Conservation (phyloP, 2,888 invertebrate genomes). For the Tridacna crocea region DNA sequence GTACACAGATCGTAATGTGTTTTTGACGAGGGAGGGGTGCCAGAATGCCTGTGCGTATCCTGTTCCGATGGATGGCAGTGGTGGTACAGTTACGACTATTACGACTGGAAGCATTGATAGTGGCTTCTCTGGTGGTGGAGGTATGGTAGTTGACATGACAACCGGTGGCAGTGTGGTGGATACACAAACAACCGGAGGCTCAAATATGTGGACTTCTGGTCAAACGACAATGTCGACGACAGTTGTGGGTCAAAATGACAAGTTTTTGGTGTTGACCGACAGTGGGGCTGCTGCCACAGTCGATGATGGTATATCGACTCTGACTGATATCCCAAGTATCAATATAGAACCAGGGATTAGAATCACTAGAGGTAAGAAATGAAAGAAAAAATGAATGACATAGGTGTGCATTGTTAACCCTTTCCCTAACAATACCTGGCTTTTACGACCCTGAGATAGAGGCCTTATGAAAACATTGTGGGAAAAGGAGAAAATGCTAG, state of each 20-base stretch:
- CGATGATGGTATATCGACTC: conserved; percentile 5
- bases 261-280: background rate
- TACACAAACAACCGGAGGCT: background rate
- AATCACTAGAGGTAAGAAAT: conserved; percentile 49
- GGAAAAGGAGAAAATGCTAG: too few species aligned
- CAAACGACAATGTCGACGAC: background rate
- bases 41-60: conserved; percentile 19
- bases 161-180: conserved; percentile 4
- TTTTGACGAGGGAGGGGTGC: conserved; percentile 34
- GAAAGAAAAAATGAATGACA: too few species aligned
- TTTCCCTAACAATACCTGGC: too few species aligned
- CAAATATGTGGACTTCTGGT: conserved; percentile 3
- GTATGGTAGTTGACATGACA: background rate
- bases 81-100: background rate
- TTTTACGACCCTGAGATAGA: too few species aligned
- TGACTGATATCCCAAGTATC: conserved; percentile 42
- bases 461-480: too few species aligned
- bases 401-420: too few species aligned
- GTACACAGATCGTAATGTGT: conserved; percentile 47
- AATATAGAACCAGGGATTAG: conserved; percentile 36
- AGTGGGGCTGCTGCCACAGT: too few species aligned
- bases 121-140: conserved; percentile 6
- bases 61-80: background rate
- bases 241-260: background rate
- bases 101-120: background rate